These are phyloP conservation scores for Hiodon tergisus DNA, from an alignment of 2,113 vertebrate genomes.

Conservation along the genomic window DNA sequence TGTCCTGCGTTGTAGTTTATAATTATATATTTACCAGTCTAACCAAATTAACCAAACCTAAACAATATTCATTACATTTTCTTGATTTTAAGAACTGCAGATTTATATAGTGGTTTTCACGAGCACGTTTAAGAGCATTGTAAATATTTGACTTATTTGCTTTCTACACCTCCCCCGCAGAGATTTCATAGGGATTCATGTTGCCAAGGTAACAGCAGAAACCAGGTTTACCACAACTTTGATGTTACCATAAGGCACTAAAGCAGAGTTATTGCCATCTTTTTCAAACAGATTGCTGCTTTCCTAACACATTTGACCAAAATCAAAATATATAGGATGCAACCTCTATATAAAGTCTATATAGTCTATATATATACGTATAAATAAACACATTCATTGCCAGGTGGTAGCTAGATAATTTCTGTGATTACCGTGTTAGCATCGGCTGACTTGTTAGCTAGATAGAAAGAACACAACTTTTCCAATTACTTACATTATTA, in stretches of 20 bases:
- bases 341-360: neutral
- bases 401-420: neutral
- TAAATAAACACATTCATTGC: neutral
- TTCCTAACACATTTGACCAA: neutral
- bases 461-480: too few species aligned
- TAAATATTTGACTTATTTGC: conserved; percentile 11
- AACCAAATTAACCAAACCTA: neutral
- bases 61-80: neutral
- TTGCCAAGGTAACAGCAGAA: conserved; percentile 25
- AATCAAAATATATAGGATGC: conserved; percentile 12
- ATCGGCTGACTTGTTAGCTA: too few species aligned
- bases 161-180: conserved; percentile 2
- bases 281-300: conserved; percentile 3
- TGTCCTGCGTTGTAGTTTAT: too few species aligned
- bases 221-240: conserved; percentile 9
- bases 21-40: too few species aligned
- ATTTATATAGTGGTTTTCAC: neutral
- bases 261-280: conserved; percentile 14
- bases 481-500: too few species aligned
- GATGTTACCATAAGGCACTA: conserved; percentile 11
- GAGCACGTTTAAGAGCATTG: neutral
- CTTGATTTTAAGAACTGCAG: neutral
- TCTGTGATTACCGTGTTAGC: neutral
- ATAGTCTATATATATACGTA: too few species aligned
- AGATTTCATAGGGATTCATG: conserved; percentile 4